These are phyloP conservation scores for Hirudinaria manillensis DNA, from an alignment of 2,888 invertebrate species.

Conservation along the genomic window DNA sequence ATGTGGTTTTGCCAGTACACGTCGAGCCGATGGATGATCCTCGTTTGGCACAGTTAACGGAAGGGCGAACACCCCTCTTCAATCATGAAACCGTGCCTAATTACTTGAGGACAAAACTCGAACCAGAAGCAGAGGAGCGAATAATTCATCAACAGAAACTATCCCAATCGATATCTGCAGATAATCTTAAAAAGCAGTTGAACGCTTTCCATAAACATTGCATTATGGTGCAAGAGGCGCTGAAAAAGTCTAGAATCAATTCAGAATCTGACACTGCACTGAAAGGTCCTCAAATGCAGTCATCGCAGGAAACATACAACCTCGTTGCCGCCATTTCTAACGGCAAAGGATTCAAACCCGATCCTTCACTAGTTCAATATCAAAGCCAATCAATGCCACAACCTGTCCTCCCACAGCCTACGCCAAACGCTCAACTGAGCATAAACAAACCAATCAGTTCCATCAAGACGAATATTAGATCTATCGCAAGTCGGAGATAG, in stretches of 20 bases:
- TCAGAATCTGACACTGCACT: slow-evolving; percentile 73
- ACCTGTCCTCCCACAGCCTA: too few relatives aligned
- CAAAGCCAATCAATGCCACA: too few relatives aligned
- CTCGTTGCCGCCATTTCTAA: slow-evolving; percentile 81
- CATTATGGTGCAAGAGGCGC: neutral
- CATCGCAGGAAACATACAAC: slow-evolving; percentile 77
- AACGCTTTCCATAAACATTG: slow-evolving; percentile 53
- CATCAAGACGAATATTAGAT: too few relatives aligned
- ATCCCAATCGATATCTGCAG: slow-evolving; percentile 13
- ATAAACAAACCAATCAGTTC: too few relatives aligned
- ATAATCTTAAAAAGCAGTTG: slow-evolving; percentile 71
- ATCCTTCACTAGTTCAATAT: too few relatives aligned
- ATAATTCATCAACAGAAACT: neutral
- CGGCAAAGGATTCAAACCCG: slow-evolving; percentile 64
- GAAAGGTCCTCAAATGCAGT: slow-evolving; percentile 65
- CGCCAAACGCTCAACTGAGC: too few relatives aligned
- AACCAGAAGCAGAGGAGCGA: slow-evolving; percentile 63
- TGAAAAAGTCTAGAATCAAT: slow-evolving; percentile 64
- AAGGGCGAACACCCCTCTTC: slow-evolving; percentile 81
- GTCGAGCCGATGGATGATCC: slow-evolving; percentile 84
- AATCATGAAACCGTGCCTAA: slow-evolving; percentile 92
- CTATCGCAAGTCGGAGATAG: too few relatives aligned
- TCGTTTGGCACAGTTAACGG: slow-evolving; percentile 74
- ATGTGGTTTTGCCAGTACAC: slow-evolving; percentile 78
- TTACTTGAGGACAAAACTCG: slow-evolving; percentile 84